Evolutionary conservation across 2,888 invertebrate species (phyloP).

Genomic region (Agriopis leucophaearia): DNA sequence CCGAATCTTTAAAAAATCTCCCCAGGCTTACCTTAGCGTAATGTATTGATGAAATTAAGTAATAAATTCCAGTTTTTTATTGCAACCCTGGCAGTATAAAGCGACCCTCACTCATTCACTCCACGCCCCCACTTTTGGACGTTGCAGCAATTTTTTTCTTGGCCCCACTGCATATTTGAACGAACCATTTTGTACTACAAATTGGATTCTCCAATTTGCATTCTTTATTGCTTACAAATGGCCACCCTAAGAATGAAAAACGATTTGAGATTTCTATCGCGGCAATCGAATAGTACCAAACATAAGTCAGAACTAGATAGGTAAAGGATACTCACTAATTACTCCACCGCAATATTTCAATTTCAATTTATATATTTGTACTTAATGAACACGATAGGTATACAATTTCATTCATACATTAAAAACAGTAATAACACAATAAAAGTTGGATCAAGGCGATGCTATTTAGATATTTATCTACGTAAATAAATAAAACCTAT

Average conservation of each 20-base stretch:
- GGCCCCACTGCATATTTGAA: slow-evolving; percentile 66
- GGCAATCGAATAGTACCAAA: slow-evolving; percentile 11
- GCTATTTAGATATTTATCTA: no score
- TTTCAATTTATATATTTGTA: no score
- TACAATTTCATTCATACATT: no score
- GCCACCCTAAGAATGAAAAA: slow-evolving; percentile 53
- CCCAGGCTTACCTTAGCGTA: slow-evolving; percentile 41
- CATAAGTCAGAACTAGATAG: neutral
- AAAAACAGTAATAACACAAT: no score
- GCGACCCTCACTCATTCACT: slow-evolving; percentile 51
- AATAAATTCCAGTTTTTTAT: slow-evolving; percentile 56
- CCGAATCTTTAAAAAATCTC: slow-evolving; percentile 41
- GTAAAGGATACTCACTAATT: neutral
- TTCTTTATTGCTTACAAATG: slow-evolving; percentile 68
- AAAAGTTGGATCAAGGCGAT: no score
- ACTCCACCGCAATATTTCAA: no score
- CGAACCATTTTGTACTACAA: slow-evolving; percentile 62
- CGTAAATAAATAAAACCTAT: no score
- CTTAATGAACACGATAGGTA: no score
- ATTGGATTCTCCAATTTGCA: slow-evolving; percentile 69
- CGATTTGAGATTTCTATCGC: slow-evolving; percentile 51
- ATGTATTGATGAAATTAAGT: slow-evolving; percentile 50
- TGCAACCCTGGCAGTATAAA: slow-evolving; percentile 53
- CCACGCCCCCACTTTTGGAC: slow-evolving; percentile 51
- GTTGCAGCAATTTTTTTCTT: slow-evolving; percentile 62